These are phyloP conservation scores for Eucera pruinosa DNA, from an alignment of 2,888 invertebrate species.

Conservation along the genomic window DNA sequence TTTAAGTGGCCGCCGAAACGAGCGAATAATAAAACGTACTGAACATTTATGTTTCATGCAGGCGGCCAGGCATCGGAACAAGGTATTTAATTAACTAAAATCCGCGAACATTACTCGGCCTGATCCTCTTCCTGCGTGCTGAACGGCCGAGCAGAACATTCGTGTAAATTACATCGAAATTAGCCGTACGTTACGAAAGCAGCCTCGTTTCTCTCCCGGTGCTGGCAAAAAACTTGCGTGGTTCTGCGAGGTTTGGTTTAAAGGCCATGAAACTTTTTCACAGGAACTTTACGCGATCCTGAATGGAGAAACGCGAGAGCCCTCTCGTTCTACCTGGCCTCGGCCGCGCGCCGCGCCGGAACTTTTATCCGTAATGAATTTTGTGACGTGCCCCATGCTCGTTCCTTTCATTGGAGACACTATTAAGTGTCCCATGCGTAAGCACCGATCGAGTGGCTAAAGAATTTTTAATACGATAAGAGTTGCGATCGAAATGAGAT, in stretches of 20 bases:
- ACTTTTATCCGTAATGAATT: conserved; percentile 48
- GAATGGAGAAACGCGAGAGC: conserved; percentile 37
- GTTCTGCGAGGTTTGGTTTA: conserved; percentile 52
- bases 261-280: conserved; percentile 56
- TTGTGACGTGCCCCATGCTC: conserved; percentile 31
- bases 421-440: not conserved
- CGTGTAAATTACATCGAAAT: conserved; percentile 61
- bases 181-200: conserved; percentile 58
- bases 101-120: conserved; percentile 32
- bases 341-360: not conserved
- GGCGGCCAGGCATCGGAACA: conserved; percentile 22
- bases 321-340: not conserved
- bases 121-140: conserved; percentile 31
- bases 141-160: conserved; percentile 37
- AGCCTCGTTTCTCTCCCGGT: conserved; percentile 54
- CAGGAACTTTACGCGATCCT: conserved; percentile 43
- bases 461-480: not conserved
- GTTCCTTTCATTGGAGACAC: conserved; percentile 12
- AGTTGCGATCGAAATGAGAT: conserved; percentile 14
- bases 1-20: conserved; percentile 12
- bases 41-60: conserved; percentile 29
- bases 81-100: conserved; percentile 58
- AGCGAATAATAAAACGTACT: conserved; percentile 36
- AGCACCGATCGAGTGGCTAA: too few relatives aligned
- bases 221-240: conserved; percentile 42